phyloP scores from a whole-genome alignment of 2,113 vertebrate genomes.

The Columbina picui region DNA sequence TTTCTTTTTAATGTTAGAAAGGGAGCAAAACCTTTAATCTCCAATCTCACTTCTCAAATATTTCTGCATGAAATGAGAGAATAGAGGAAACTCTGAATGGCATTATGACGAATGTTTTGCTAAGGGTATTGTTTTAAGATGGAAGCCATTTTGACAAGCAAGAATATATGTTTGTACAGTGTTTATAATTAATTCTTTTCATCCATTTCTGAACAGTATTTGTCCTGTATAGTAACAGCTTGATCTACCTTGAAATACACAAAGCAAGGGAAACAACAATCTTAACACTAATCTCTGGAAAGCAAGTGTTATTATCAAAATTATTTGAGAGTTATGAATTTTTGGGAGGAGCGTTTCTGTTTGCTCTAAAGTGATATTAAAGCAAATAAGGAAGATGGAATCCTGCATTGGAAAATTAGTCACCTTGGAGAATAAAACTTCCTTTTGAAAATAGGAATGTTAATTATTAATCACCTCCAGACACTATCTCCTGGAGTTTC shows the following conservation, averaged over 20 bases:
- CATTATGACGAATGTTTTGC: neutral
- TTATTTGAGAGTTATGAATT: neutral
- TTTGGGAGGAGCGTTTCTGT: neutral
- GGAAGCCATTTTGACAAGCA: neutral
- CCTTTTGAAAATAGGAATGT: neutral
- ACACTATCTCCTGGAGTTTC: neutral
- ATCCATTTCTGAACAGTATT: neutral
- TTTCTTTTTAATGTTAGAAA: neutral
- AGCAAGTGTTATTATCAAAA: neutral
- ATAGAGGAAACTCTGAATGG: neutral
- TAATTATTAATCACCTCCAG: conserved; percentile 16
- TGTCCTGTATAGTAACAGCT: neutral
- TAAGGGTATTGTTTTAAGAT: neutral
- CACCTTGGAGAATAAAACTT: conserved; percentile 4
- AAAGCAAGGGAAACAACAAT: neutral
- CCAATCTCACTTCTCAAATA: neutral
- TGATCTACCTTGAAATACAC: neutral
- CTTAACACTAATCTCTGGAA: neutral
- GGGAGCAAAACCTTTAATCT: neutral
- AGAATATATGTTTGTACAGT: neutral
- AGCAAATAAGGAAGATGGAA: neutral
- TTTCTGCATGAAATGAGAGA: neutral
- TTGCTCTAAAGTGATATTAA: neutral
- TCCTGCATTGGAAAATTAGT: conserved; percentile 4
- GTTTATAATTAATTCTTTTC: neutral